Conservation (phyloP, 2,888 invertebrate genomes). For the Drosophila paramelanica region DNA sequence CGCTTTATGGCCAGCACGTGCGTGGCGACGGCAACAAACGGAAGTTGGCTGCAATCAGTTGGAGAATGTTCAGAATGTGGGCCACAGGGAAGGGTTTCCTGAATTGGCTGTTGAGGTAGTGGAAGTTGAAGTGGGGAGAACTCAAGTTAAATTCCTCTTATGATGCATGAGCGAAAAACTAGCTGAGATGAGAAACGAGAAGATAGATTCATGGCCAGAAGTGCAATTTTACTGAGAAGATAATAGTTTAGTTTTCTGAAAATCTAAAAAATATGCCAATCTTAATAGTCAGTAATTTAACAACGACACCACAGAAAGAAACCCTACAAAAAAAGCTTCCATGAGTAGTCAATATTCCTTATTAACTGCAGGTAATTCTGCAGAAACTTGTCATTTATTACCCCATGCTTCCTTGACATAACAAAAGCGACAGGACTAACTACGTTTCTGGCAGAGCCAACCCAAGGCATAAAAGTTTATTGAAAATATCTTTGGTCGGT, state of each 20-base stretch:
- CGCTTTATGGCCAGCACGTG: conserved; percentile 58
- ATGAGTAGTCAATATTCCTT: too few relatives aligned
- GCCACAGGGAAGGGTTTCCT: background rate
- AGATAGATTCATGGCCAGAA: too few relatives aligned
- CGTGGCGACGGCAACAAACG: conserved; percentile 49
- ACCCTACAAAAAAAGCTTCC: too few relatives aligned
- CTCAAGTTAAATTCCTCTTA: conserved; percentile 11
- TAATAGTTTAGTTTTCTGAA: background rate
- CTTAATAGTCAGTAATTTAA: background rate
- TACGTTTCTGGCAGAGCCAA: background rate
- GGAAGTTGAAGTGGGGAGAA: conserved; percentile 5
- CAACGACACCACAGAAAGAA: too few relatives aligned
- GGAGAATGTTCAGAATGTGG: background rate
- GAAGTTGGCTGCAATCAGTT: conserved; percentile 43
- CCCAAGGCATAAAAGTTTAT: conserved; percentile 26
- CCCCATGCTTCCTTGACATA: background rate
- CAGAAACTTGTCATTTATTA: background rate
- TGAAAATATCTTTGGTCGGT: conserved; percentile 24
- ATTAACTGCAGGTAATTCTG: background rate
- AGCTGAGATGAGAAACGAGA: conserved; percentile 2
- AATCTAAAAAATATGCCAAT: background rate
- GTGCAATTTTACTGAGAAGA: background rate
- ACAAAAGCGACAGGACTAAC: background rate
- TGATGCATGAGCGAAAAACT: conserved; percentile 1
- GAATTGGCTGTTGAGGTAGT: background rate